Evolutionary conservation across 1,140 invertebrate species (phyloP).

Genomic region (Drosophila seguyi): DNA sequence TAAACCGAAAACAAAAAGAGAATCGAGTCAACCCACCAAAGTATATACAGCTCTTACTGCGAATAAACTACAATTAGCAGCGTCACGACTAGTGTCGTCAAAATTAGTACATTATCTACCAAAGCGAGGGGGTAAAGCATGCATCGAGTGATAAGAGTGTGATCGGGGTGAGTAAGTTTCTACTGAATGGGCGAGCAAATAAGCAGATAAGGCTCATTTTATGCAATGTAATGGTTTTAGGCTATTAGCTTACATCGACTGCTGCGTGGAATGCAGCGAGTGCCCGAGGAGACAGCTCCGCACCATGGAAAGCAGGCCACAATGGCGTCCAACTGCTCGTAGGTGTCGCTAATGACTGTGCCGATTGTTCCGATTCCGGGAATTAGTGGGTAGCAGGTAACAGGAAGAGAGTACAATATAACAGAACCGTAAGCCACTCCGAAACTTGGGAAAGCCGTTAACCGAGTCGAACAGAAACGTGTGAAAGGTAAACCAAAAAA

Average conservation of each 20-base stretch:
- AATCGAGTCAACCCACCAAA: neutral
- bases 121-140: conserved; percentile 18
- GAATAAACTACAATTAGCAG: conserved; percentile 28
- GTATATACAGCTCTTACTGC: neutral
- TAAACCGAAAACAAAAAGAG: neutral
- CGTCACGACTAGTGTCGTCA: conserved; percentile 26
- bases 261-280: conserved; percentile 83
- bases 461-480: conserved; percentile 47
- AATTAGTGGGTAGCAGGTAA: conserved; percentile 51
- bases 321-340: conserved; percentile 89
- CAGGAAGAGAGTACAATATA: conserved; percentile 65
- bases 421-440: conserved; percentile 73
- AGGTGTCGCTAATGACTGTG: conserved; percentile 87
- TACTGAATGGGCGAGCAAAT: neutral
- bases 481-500: conserved; percentile 49
- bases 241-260: conserved; percentile 83
- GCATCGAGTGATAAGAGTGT: conserved; percentile 26
- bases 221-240: conserved; percentile 5
- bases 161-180: neutral
- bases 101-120: conserved; percentile 31
- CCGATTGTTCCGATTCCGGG: conserved; percentile 26
- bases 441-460: conserved; percentile 46
- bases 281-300: conserved; percentile 85
- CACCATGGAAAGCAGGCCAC: conserved; percentile 90
- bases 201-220: neutral